Conservation (phyloP, 2,797 vertebrate species). For the Hylomyscus alleni region DNA sequence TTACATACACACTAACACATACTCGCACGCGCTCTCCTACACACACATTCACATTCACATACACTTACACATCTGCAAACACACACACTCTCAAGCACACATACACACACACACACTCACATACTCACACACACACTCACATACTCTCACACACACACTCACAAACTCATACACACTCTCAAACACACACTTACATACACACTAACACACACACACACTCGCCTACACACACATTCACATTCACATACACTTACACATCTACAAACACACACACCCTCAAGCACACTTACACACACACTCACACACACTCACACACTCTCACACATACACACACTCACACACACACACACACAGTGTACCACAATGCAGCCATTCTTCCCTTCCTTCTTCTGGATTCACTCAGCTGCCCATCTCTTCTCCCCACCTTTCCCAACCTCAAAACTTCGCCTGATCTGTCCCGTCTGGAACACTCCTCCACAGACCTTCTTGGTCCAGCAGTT, state of each 20-base stretch:
- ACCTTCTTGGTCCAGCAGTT: neutral
- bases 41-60: too few species aligned
- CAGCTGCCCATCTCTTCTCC: rapidly evolving
- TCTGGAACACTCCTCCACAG: rapidly evolving
- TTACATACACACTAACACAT: too few species aligned
- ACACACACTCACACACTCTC: neutral
- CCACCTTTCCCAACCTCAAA: neutral
- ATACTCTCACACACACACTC: neutral
- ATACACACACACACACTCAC: neutral
- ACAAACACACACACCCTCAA: too few species aligned
- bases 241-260: too few species aligned
- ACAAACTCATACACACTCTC: neutral
- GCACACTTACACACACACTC: too few species aligned
- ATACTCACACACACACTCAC: too few species aligned
- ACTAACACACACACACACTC: too few species aligned
- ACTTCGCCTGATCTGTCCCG: neutral
- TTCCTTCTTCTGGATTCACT: neutral
- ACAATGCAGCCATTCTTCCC: neutral
- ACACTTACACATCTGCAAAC: too few species aligned
- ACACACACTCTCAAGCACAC: too few species aligned
- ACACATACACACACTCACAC: too few species aligned
- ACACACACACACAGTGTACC: neutral
- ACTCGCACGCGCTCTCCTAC: neutral
- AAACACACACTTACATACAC: too few species aligned
- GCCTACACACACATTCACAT: too few species aligned